Evolutionary conservation across 2,797 vertebrate genomes (phyloP), one percentile per base, ranked within the genome.

Genomic region (Hydrocynus forskahlii): DNA sequence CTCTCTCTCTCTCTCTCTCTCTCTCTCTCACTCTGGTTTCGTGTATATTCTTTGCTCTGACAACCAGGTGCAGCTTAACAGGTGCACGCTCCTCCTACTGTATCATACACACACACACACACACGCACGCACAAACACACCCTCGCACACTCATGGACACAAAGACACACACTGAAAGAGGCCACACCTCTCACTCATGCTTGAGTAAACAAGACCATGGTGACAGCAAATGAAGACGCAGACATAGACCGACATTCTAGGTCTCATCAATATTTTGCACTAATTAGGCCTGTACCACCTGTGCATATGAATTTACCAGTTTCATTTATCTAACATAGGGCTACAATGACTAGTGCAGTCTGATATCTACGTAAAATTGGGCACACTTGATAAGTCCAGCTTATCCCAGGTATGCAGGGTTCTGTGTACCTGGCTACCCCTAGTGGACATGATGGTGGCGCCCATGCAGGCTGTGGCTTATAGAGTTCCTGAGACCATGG

Each of bases 31-130:
- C 77, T 71, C 63, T 69, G 79, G 84, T 79, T 84, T 84, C 84
- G 84, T 89, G 86, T 81, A 76, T 63, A 35, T 67, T 81, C 60
- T 83, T 75, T 40, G 57, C 23, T 82, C 50, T 85, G 84, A 81
- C 64, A 85, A 75, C 59, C 86, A 87, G 86, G 86, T 87, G 83
- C 77, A 71, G 62, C 70, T 83, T 68, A 82, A 83, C 86, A 87
- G 86, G 86, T 87, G 81, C 66, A 64, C 16, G 55, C 84, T 83
- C 86, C 86, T 80, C 86, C 86, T 76, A 83, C 75, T 62, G n/a
- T 73, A 76, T 62, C 52, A 52, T 63, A 48, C 72, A 76, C 71
- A 83, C 19, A 64, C 50, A 23, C 45, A 29, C 75, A 10, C 66
- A 29, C 43, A 23, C 13, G 5, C 55, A 62, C 59, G 35, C 54